Percentiles rank a stretch among this genome's conserved stretches.
Conservation (phyloP, 2,797 vertebrate genomes). For the Gastrophryne carolinensis region DNA sequence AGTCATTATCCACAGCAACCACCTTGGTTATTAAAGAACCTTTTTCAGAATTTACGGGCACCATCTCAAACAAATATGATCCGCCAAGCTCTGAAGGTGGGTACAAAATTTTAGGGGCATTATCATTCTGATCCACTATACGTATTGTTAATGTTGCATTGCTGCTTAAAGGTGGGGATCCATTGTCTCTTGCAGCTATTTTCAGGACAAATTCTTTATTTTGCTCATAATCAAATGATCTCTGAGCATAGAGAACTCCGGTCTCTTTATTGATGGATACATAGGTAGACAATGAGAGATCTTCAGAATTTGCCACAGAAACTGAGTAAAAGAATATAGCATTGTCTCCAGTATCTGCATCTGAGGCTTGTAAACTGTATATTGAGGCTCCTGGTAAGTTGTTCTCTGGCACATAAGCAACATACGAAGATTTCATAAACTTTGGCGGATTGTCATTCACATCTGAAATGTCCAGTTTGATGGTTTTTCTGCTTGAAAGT, state of each 20-base stretch:
- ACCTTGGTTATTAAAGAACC: conserved; percentile 83
- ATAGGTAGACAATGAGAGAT: conserved; percentile 50
- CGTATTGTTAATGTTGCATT: conserved; percentile 15
- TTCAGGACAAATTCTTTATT: conserved; percentile 42
- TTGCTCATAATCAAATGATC: conserved; percentile 64
- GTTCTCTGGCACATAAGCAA: conserved; percentile 70
- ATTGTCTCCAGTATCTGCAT: conserved; percentile 62
- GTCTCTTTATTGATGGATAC: conserved; percentile 66
- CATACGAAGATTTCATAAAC: conserved; percentile 63
- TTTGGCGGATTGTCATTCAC: conserved; percentile 68
- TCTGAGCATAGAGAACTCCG: conserved; percentile 59
- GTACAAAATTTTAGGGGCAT: conserved; percentile 23
- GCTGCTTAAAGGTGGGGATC: conserved; percentile 14
- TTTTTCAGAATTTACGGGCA: conserved; percentile 63
- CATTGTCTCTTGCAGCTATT: conserved; percentile 17
- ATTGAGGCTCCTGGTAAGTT: conserved; percentile 62
- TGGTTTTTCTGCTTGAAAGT: conserved; percentile 59
- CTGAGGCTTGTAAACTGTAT: conserved; percentile 58
- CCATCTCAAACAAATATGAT: conserved; percentile 52
- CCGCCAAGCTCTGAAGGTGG: conserved; percentile 25
- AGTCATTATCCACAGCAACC: conserved; percentile 78
- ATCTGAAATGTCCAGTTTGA: conserved; percentile 59
- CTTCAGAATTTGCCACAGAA: conserved; percentile 51
- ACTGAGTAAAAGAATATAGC: conserved; percentile 64
- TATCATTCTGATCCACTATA: conserved; percentile 36